Evolutionary conservation across 1,140 invertebrate species (phyloP).

Genomic region (Lordiphosa clarofinis): DNA sequence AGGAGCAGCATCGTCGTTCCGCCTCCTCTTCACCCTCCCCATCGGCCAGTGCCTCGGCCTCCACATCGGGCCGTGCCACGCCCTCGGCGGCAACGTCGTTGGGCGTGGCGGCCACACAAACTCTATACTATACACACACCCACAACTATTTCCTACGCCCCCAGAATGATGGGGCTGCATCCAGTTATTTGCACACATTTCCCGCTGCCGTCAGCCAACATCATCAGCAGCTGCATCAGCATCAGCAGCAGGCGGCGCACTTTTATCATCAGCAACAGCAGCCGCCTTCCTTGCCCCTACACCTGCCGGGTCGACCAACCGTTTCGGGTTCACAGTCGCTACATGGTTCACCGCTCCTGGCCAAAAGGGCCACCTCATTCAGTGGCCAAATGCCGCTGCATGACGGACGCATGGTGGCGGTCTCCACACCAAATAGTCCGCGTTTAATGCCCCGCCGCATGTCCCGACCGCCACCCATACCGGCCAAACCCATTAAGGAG

Average conservation of each 20-base stretch:
- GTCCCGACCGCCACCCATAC: slow-evolving; percentile 81
- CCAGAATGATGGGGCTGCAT: slow-evolving; percentile 44
- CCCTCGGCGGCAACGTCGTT: slow-evolving; percentile 28
- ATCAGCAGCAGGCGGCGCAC: slow-evolving; percentile 59
- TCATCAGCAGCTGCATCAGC: slow-evolving; percentile 39
- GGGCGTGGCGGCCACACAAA: slow-evolving; percentile 52
- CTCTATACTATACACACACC: slow-evolving; percentile 52
- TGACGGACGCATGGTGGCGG: slow-evolving; percentile 62
- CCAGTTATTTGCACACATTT: slow-evolving; percentile 65
- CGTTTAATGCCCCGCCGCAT: slow-evolving; percentile 83
- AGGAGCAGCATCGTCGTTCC: slow-evolving; percentile 50
- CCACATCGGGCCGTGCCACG: slow-evolving; percentile 60
- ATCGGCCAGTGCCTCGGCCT: slow-evolving; percentile 59
- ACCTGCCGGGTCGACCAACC: slow-evolving; percentile 25
- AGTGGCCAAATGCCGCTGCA: slow-evolving; percentile 62
- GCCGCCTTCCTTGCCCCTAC: slow-evolving; percentile 56
- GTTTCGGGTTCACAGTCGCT: slow-evolving; percentile 56
- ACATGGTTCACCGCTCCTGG: slow-evolving; percentile 62
- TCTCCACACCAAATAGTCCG: slow-evolving; percentile 85
- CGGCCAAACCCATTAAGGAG: slow-evolving; percentile 66
- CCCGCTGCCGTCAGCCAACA: slow-evolving; percentile 22
- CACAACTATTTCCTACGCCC: slow-evolving; percentile 63
- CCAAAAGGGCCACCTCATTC: slow-evolving; percentile 75
- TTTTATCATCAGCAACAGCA: slow-evolving; percentile 42
- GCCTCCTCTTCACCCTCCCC: slow-evolving; percentile 71